Base-by-base conservation (phyloP, 2,888 invertebrate species). In the Noctua pronuba region DNA sequence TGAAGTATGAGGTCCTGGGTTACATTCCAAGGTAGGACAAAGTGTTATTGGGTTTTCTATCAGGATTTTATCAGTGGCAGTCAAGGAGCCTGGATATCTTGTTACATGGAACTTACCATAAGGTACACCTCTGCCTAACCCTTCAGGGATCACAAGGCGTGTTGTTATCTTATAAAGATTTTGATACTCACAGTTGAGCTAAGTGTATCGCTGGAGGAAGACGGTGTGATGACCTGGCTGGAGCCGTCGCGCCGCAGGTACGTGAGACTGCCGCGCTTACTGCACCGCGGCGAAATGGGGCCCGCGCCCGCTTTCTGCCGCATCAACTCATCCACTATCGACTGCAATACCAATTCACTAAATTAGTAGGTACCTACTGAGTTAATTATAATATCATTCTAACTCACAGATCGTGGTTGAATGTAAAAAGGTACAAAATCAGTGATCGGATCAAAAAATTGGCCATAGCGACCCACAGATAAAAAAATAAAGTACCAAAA, bases 301-400 rank as follows among this genome's bases (percentile, higher is more conserved):
- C 97, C 97, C 2, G 96, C 93, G 41, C 97, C 98, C 91, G 97
- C 97, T 91, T 98, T 98, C 93, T 98, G 98, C 70, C 98, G 96
- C 94, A 98, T 97, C 88, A 99, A 96, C 94, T 99, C 99, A 92
- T 99, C 99, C 1, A 99, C 99, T 97, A 99, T 99, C 11, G 98
- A 98, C 97, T 99, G 98, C 0, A 90, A 89, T 18, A 58, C 7
- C 77, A n/a, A 44, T 46, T 73, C 21, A 52, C 1, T 68, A n/a
- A 8, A 71, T 71, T 66, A 41, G 68, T 58, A n/a, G 24, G 13
- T 38, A 38, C 38, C 38, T 67, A 44, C 13, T 13, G 55, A 58
- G 28, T n/a, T 52, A 52, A 52, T 52, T n/a, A n/a, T 52, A 18
- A 46, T 21, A n/a, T 46, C 10, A 28, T 41, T 38, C 6, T n/a